Evolutionary conservation across 1,140 invertebrate species (phyloP).

Genomic region (Mylabris phalerata): DNA sequence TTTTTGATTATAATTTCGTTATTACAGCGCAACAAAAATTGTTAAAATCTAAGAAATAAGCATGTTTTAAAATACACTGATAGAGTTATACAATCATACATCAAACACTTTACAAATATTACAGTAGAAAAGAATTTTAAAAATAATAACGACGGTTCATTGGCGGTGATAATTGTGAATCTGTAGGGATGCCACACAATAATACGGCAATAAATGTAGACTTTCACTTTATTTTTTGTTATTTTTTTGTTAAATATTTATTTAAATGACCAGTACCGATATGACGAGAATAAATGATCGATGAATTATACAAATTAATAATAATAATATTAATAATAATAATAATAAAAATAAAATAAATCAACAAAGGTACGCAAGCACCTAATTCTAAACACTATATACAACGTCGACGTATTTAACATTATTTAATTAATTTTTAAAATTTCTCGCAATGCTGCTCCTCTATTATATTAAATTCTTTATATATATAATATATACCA

Average conservation of each 20-base stretch:
- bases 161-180: neutral
- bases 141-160: slow-evolving; percentile 21
- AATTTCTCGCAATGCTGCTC: slow-evolving; percentile 27
- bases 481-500: no score
- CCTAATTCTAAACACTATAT: slow-evolving; percentile 33
- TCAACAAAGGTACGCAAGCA: slow-evolving; percentile 34
- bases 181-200: neutral
- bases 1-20: neutral
- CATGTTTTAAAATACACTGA: slow-evolving; percentile 5
- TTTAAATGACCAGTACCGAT: slow-evolving; percentile 36
- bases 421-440: neutral
- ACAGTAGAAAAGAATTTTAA: slow-evolving; percentile 27
- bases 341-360: slow-evolving; percentile 24
- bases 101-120: slow-evolving; percentile 28
- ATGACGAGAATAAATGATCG: slow-evolving; percentile 37
- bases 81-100: slow-evolving; percentile 21
- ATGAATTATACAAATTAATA: slow-evolving; percentile 16
- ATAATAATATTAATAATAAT: slow-evolving; percentile 7
- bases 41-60: slow-evolving; percentile 1
- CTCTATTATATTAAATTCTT: slow-evolving; percentile 27
- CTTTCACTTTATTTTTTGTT: neutral
- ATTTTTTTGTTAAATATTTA: neutral
- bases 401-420: slow-evolving; percentile 27
- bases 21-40: neutral
- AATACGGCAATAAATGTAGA: slow-evolving; percentile 19